Base-by-base conservation (phyloP, 2,888 invertebrate species). In the Athetis lepigone region DNA sequence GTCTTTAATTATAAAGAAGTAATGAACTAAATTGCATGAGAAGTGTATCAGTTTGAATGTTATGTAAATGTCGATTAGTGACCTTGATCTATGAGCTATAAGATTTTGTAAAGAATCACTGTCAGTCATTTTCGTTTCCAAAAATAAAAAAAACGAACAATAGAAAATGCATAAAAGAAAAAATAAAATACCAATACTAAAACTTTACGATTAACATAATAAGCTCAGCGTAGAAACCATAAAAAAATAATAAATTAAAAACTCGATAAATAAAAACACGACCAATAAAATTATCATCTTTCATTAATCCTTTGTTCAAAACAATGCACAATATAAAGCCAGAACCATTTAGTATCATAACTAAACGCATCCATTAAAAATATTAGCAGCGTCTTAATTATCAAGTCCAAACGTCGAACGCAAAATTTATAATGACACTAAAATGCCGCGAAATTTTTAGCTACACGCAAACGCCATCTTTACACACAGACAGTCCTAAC, bases 401-500 rank as follows among this genome's bases (percentile, higher is more conserved):
- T 60, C 49, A 50, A 43, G n/a, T 51, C 23, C 21, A 46, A 70
- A 72, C 47, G 60, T 65, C 54, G 52, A 72, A 76, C 46, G 33
- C n/a, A 50, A 55, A 66, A 75, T 77, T 64, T 61, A 61, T 74
- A 79, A 80, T 79, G 73, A 75, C 71, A 77, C 67, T 69, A 75
- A 81, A 81, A 85, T 77, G 77, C 77, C 82, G 82, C 82, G 79
- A 82, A 80, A 78, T 79, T 75, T 80, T 75, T 71, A 73, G 79
- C 77, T 74, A 81, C 89, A 89, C 89, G 88, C 89, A 67, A 87
- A 77, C 85, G 78, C 65, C 76, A 76, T 81, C 82, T 84, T 83
- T 84, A 89, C 84, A 88, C 88, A 88, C 85, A 88, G 85, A 88
- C 85, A 81, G 80, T 73, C 79, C 76, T 65, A 70, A 88, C 88